Evolutionary conservation across 2,797 vertebrate genomes (phyloP), one percentile per base, ranked within the genome.

Genomic region (Hippopotamyrus pictus): DNA sequence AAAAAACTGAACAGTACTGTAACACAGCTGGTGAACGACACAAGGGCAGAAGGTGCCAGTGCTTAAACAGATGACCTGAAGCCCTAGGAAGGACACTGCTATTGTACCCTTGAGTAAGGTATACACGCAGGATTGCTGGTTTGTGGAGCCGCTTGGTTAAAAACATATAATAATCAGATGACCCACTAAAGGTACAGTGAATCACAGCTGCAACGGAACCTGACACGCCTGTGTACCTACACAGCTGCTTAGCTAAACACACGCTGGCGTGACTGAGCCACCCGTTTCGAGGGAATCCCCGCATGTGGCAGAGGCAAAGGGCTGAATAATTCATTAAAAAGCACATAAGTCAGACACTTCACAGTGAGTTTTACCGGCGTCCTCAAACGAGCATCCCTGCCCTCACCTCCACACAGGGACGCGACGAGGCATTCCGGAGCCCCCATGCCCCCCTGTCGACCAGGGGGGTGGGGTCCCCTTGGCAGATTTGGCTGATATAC

Each of bases 311-410:
- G 37, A 79, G 37, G 17, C 6, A 3, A 79, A 41, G 17, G 73
- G 33, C 17, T 44, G 86, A 88, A 29, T 57, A 44, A 79, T 79
- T 79, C 73, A 79, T 79, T 79, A 79, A 79, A 79, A 79, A 79
- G 73, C 73, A 37, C 33, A 37, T 5, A 76, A 37, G 69, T 76
- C 69, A 44, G 73, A 79, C 14, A 41, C 37, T 44, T 79, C 73
- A 41, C 33, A 76, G 73, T 0, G 25, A 76, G 73, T 1, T 76
- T 76, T 41, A 17, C 73, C 5, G 0, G 37, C 29, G 0, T 79
- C 33, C 73, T 79, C 73, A 79, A 79, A 79, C 37, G 7, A 41
- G 73, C 33, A 44, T 44, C 14, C 14, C 73, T 79, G 73, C 73
- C 33, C 14, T 44, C 37, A n/a, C 37, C 33, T 19, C 69, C 59